Evolutionary conservation across 2,888 invertebrate genomes (phyloP), one percentile per base, ranked within the genome.

Genomic region (Hemistola chrysoprasaria): DNA sequence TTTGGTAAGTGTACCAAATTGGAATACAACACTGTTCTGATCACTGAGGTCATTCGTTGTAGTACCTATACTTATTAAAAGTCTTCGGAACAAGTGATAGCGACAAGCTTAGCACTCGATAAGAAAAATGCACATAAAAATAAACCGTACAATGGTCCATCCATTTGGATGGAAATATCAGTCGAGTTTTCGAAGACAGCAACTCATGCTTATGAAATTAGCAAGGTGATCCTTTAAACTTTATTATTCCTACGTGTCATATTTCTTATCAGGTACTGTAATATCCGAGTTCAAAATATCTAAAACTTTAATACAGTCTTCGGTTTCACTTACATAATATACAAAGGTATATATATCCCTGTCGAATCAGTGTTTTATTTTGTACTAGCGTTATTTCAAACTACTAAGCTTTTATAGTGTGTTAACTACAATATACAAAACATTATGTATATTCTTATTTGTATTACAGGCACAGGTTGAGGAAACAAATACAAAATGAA

Each of bases 291-390:
- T 72, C 69, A 78, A 78, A 80, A 81, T 80, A 82, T 79, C 75
- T 85, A 87, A 72, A 79, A 77, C 71, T 78, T 83, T 80, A 71
- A 58, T 76, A 78, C 88, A 88, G 88, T 88, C 88, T 88, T 88
- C 80, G 73, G 76, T 81, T 86, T 76, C 75, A 75, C 86, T 88
- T 86, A 87, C 70, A 80, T 73, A n/a, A n/a, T n/a, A 75, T 74
- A 63, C 59, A 57, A 68, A 77, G 71, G 76, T 79, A 77, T 75
- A 78, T 79, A 77, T 75, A 78, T 78, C 88, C 87, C 87, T 88
- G 86, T 86, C 71, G 73, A 74, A 73, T 78, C 75, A 79, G 77
- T 77, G 82, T 82, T 65, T 72, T 64, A 66, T 44, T 85, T 85
- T 87, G 86, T 87, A 86, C 85, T 85, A 86, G 80, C 76, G 69